Percentiles rank a stretch among this genome's conserved stretches.
These are phyloP conservation scores for Pantherophis guttatus DNA, from an alignment of 2,113 vertebrate species.

Conservation along the genomic window DNA sequence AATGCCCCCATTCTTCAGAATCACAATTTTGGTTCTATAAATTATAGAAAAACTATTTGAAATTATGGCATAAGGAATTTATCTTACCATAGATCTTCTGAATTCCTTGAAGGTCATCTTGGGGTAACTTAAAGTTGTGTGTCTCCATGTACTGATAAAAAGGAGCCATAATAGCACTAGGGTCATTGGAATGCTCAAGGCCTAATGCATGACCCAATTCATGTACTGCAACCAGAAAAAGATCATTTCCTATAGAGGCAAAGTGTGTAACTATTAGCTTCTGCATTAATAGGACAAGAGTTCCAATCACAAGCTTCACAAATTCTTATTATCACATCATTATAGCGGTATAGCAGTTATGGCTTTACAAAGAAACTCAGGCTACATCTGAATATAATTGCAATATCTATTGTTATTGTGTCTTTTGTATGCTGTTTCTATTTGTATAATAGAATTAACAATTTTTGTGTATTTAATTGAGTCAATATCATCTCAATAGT, in stretches of 20 bases:
- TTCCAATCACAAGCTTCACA: not conserved
- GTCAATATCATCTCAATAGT: not conserved
- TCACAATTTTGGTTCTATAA: not conserved
- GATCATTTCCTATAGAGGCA: conserved; percentile 83
- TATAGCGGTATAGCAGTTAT: not conserved
- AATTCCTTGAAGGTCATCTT: conserved; percentile 96
- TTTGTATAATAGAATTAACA: not conserved
- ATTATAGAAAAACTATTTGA: not conserved
- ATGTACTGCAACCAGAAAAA: conserved; percentile 95
- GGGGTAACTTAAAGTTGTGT: conserved; percentile 94
- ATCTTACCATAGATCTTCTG: conserved; percentile 95
- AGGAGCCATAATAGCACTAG: conserved; percentile 97
- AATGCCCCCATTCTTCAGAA: not conserved
- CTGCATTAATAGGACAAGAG: not conserved
- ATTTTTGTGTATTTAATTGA: not conserved
- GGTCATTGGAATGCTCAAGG: conserved; percentile 95
- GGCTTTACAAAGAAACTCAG: not conserved
- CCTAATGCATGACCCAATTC: conserved; percentile 93
- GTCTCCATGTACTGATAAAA: conserved; percentile 99
- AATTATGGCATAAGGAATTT: not conserved
- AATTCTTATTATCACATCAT: not conserved
- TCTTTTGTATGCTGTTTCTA: not conserved
- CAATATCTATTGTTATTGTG: not conserved
- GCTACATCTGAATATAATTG: not conserved
- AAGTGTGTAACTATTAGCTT: conserved; percentile 36